phyloP scores from a whole-genome alignment of 2,888 invertebrate species.

The Octonoba sinensis region DNA sequence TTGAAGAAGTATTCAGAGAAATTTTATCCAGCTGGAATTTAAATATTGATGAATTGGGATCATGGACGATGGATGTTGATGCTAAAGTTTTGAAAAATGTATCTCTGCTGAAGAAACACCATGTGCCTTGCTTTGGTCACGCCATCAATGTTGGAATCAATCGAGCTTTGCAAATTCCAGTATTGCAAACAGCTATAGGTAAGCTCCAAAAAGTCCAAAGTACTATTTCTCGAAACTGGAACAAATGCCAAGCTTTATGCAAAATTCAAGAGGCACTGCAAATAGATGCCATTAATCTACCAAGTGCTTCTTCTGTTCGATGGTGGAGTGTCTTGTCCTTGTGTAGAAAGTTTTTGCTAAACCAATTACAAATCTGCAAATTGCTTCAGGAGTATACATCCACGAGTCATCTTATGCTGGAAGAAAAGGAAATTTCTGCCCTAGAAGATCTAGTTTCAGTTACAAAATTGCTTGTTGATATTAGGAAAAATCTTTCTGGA shows the following conservation, averaged over 20 bases:
- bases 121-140: slow-evolving; percentile 9
- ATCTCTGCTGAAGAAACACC: background rate
- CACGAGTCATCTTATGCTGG: background rate
- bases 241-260: background rate
- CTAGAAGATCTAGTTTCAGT: background rate
- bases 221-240: background rate
- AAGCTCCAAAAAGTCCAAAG: background rate
- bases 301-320: background rate
- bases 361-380: background rate
- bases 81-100: background rate
- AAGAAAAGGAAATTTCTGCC: background rate
- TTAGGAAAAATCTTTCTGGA: slow-evolving; percentile 6
- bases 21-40: background rate
- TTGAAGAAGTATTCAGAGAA: background rate
- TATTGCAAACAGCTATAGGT: background rate
- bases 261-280: background rate
- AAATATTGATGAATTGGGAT: background rate
- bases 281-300: background rate
- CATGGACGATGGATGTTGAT: background rate
- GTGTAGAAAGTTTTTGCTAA: background rate
- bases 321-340: background rate
- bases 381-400: background rate
- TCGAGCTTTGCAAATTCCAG: background rate
- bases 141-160: slow-evolving; percentile 1
- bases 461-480: background rate